phyloP scores from a whole-genome alignment of 2,797 vertebrate species.

The Remorina albescens region DNA sequence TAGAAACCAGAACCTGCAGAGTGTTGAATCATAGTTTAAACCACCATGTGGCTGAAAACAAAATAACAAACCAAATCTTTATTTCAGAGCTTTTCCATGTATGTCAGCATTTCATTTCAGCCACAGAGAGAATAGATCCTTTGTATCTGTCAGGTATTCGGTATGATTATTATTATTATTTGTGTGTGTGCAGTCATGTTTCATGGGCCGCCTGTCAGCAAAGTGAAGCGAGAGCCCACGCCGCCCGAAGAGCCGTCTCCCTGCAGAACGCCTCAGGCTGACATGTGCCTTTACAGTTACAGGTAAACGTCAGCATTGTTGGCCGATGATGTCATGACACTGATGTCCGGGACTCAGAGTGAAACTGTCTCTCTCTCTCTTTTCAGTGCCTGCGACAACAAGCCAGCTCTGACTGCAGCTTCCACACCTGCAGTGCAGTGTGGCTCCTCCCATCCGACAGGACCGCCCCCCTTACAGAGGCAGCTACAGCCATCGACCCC shows the following conservation, averaged over 20 bases:
- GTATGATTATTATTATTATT: background rate
- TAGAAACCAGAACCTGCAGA: background rate
- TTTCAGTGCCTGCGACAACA: constrained; percentile 92
- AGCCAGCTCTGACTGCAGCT: constrained; percentile 87
- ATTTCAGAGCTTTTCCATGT: too few relatives aligned
- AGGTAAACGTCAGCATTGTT: constrained; percentile 77
- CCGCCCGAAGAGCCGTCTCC: constrained; percentile 88
- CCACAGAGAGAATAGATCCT: too few relatives aligned
- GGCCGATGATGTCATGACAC: too few relatives aligned
- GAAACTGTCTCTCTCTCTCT: background rate
- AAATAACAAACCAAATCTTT: too few relatives aligned
- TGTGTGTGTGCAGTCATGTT: constrained; percentile 87
- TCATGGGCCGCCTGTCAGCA: constrained; percentile 88
- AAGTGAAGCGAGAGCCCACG: constrained; percentile 93
- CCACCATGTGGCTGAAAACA: too few relatives aligned
- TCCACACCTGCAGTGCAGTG: constrained; percentile 82
- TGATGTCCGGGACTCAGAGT: too few relatives aligned
- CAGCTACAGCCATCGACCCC: constrained; percentile 69
- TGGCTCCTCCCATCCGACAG: constrained; percentile 75
- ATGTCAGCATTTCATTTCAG: too few relatives aligned
- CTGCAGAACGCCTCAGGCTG: constrained; percentile 89
- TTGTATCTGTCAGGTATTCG: background rate
- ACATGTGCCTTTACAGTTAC: constrained; percentile 96
- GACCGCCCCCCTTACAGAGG: constrained; percentile 78
- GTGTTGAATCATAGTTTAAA: background rate